Conservation (phyloP, 2,797 vertebrate species). For the Euphonia xanthogaster region DNA sequence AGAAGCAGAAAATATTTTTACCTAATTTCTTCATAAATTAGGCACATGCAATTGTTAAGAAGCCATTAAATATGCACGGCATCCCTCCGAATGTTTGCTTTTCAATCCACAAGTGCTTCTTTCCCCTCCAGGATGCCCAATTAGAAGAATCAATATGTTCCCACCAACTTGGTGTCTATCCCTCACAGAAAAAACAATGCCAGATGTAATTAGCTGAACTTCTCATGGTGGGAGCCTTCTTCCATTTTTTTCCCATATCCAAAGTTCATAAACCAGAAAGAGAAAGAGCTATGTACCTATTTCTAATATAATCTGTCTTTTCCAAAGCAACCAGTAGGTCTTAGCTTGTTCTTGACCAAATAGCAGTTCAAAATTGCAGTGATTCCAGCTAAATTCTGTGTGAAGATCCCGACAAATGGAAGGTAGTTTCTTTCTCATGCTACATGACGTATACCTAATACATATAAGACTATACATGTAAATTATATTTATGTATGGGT, state of each 20-base stretch:
- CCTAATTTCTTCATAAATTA: neutral
- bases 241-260: neutral
- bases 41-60: neutral
- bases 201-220: neutral
- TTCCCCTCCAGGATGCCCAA: neutral
- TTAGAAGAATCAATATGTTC: neutral
- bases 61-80: neutral
- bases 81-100: neutral
- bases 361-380: neutral
- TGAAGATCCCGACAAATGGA: neutral
- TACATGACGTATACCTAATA: neutral
- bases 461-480: neutral
- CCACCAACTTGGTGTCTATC: neutral
- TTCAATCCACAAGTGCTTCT: neutral
- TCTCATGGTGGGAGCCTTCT: neutral
- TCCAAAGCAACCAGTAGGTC: neutral
- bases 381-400: neutral
- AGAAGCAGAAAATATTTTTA: neutral
- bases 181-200: neutral
- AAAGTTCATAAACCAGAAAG: neutral
- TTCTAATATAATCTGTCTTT: neutral
- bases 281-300: neutral
- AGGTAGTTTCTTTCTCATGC: neutral
- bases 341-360: neutral
- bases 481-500: neutral